Base-by-base conservation (phyloP, 2,888 invertebrate species). In the Yponomeuta plumbellus region DNA sequence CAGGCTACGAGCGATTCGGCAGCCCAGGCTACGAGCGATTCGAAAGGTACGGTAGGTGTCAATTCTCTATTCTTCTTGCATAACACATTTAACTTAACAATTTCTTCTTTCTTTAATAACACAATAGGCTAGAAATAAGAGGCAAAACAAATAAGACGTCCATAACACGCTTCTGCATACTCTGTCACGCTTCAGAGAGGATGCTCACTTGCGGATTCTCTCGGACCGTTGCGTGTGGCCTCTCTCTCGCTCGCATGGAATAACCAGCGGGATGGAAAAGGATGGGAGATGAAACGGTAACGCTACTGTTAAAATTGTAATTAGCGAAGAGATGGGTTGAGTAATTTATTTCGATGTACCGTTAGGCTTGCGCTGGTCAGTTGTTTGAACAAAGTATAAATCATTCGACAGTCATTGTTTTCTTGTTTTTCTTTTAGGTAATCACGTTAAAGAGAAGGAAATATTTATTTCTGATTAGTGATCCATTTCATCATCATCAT, bases 301-400 rank as follows among this genome's bases (percentile, higher is more conserved):
- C 26, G 52, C 17, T 20, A 64, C 64, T 64, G 64, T 64, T 64
- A 64, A 64, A 64, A 64, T 64, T 64, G 56, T 64, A 64, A 64
- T 64, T 64, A 64, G 26, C 23, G n/a, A 21, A 26, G 64, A 23
- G 63, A 44, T 20, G 20, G 23, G 11, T 63, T 20, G 22, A 23
- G 23, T 57, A 26, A 64, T 64, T 64, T 56, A 34, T 64, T 64
- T 40, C 20, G 34, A 2, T 26, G 52, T 66, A 66, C 65, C 65
- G 67, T 52, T 66, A 65, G 40, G 11, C 66, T 66, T 58, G 63
- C 6, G 22, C 5, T 63, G 61, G 61, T 61, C 61, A 61, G 23
- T 59, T 52, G 44, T 52, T 52, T 17, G 17, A 52, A 52, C 44
- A 52, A 52, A 52, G 44, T 34, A 34, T 34, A 34, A 34, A 34